A percentile compares a stretch with the other conserved stretches of the same genome.
These are phyloP conservation scores for Planococcus citri DNA, from an alignment of 1,140 invertebrate genomes.

Conservation along the genomic window DNA sequence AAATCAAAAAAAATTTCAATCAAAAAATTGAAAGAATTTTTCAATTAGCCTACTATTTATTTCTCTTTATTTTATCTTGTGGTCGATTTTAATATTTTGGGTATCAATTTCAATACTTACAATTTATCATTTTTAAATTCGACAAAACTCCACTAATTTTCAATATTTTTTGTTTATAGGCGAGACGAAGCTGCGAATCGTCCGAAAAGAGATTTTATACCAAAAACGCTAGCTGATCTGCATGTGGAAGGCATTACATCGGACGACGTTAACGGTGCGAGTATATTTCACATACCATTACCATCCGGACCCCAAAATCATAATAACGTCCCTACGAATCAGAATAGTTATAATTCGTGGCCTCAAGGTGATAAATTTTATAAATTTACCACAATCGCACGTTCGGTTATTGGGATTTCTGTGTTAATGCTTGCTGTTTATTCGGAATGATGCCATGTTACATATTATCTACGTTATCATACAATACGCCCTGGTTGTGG, in stretches of 20 bases:
- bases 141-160: too few species aligned
- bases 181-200: slow-evolving; percentile 77
- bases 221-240: slow-evolving; percentile 80
- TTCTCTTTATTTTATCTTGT: too few species aligned
- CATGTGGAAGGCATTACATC: slow-evolving; percentile 54
- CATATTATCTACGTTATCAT: too few species aligned
- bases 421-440: neutral
- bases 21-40: too few species aligned
- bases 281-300: slow-evolving; percentile 17
- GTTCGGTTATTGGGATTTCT: neutral
- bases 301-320: neutral
- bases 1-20: too few species aligned
- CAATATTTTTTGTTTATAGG: too few species aligned
- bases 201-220: slow-evolving; percentile 82
- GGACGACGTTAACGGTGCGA: slow-evolving; percentile 43
- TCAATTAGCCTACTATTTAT: too few species aligned
- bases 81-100: too few species aligned
- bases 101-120: too few species aligned
- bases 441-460: neutral
- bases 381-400: neutral
- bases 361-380: slow-evolving; percentile 11
- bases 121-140: too few species aligned
- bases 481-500: too few species aligned
- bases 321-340: neutral
- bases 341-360: slow-evolving; percentile 5